Percentiles rank a stretch among this genome's conserved stretches.
These are phyloP conservation scores for Liodrosophila aerea DNA, from an alignment of 2,888 invertebrate genomes.

Conservation along the genomic window DNA sequence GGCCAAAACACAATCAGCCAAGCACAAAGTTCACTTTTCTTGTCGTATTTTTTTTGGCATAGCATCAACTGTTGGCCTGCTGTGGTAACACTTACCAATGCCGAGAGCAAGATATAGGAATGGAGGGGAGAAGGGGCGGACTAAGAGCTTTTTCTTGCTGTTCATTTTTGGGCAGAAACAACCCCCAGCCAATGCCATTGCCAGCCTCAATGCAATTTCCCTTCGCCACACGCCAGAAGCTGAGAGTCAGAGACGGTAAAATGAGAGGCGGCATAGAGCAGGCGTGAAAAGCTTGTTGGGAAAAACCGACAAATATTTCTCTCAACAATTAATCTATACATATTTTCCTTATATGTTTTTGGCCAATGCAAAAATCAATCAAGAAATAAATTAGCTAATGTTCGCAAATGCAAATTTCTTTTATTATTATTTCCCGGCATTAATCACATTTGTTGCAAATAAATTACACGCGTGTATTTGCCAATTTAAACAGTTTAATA, in stretches of 20 bases:
- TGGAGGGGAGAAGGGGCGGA: conserved; percentile 12
- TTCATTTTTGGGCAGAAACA: conserved; percentile 46
- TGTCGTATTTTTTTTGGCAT: conserved; percentile 61
- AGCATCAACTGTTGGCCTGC: conserved; percentile 56
- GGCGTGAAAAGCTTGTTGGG: conserved; percentile 38
- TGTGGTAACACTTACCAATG: conserved; percentile 7
- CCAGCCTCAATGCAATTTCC: conserved; percentile 78
- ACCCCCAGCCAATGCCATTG: conserved; percentile 78
- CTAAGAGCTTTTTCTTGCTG: conserved; percentile 39
- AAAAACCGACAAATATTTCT: conserved; percentile 17
- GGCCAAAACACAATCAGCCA: conserved; percentile 64
- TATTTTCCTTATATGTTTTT: conserved; percentile 37
- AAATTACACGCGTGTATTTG: conserved; percentile 35
- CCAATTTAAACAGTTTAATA: conserved; percentile 21
- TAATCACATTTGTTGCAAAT: conserved; percentile 18
- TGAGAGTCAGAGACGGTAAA: conserved; percentile 25
- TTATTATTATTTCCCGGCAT: too few species aligned
- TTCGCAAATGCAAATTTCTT: too few species aligned
- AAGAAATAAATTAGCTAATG: too few species aligned
- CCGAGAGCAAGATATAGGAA: not conserved
- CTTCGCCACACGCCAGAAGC: conserved; percentile 35
- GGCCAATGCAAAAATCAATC: conserved; percentile 36
- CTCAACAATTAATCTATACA: conserved; percentile 7
- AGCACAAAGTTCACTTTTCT: conserved; percentile 70
- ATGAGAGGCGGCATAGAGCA: conserved; percentile 4